Conservation (phyloP, 2,113 vertebrate genomes). For the Sinocyclocheilus anshuiensis region DNA sequence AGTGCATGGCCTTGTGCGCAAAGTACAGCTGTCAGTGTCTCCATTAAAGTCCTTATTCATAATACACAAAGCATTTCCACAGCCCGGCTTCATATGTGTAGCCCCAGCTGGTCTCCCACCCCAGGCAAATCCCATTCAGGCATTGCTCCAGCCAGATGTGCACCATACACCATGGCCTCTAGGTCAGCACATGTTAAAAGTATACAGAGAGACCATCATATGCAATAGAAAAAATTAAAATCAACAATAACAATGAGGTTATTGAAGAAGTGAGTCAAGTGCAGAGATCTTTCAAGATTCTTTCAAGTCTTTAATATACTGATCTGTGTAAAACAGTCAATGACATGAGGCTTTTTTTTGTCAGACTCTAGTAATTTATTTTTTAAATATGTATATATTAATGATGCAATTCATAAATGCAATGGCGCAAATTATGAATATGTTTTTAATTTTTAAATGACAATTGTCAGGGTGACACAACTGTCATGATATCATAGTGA, state of each 20-base stretch:
- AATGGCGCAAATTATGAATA: too few species aligned
- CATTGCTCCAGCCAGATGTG: slow-evolving; percentile 75
- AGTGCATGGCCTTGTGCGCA: slow-evolving; percentile 72
- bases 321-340: background rate
- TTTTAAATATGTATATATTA: too few species aligned
- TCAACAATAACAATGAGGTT: background rate
- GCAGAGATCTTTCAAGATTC: background rate
- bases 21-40: slow-evolving; percentile 81
- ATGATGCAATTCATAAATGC: too few species aligned
- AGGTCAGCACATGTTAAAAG: slow-evolving; percentile 78
- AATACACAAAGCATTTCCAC: slow-evolving; percentile 79
- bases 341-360: background rate
- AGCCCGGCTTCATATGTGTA: slow-evolving; percentile 74
- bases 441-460: too few species aligned
- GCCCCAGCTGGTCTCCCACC: slow-evolving; percentile 78
- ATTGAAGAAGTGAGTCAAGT: background rate
- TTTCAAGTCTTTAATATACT: background rate
- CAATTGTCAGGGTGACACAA: too few species aligned
- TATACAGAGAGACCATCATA: slow-evolving; percentile 73
- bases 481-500: too few species aligned
- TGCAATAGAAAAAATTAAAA: slow-evolving; percentile 15
- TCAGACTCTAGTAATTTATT: too few species aligned
- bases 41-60: slow-evolving; percentile 79
- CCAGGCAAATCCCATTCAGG: slow-evolving; percentile 77
- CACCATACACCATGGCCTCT: slow-evolving; percentile 70